Evolutionary conservation across 2,797 vertebrate species (phyloP), one percentile per base, ranked within the genome.

Genomic region (Danio aesculapii): DNA sequence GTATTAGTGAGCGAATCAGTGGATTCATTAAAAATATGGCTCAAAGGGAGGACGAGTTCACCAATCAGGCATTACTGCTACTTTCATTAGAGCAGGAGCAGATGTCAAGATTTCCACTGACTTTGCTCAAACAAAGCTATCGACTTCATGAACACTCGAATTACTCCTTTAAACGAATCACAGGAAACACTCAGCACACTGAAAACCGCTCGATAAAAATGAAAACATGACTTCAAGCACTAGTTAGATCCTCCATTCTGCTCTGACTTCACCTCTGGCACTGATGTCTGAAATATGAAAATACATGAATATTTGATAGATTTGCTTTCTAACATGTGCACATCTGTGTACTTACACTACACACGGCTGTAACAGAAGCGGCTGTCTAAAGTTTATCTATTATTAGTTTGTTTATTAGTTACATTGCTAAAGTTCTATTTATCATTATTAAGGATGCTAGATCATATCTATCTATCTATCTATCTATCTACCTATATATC

Each of bases 261-360:
- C 14, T 69, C 39, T 11, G 43, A 53, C 58, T 17, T 41, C 39
- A 72, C 66, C 55, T 72, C 49, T 79, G 68, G 71, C 46, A 77
- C 1, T 0, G 19, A 41, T 64, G 8, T 41, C 71, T 52, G 12
- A 61, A 61, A 70, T 72, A 62, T 49, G 11, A 19, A 70, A 47
- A 43, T 52, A 3, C 30, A 81, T 77, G 3, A 77, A 82, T 77
- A 77, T 77, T 82, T 77, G 12, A 82, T 82, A 63, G 47, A 58
- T 77, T 77, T 77, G 67, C 49, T 63, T 71, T 69, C 62, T 64
- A 57, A 61, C 50, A 13, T 57, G n/a, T 13, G 1, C n/a, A 12
- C 43, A 16, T 43, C 49, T 44, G 3, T 53, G 52, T 75, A 46
- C 30, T 53, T 21, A 13, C 19, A n/a, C 11, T 59, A 50, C 13